Base-by-base conservation (phyloP, 92 coral and sea anemone genomes). In the Isaurus tuberculatus region DNA sequence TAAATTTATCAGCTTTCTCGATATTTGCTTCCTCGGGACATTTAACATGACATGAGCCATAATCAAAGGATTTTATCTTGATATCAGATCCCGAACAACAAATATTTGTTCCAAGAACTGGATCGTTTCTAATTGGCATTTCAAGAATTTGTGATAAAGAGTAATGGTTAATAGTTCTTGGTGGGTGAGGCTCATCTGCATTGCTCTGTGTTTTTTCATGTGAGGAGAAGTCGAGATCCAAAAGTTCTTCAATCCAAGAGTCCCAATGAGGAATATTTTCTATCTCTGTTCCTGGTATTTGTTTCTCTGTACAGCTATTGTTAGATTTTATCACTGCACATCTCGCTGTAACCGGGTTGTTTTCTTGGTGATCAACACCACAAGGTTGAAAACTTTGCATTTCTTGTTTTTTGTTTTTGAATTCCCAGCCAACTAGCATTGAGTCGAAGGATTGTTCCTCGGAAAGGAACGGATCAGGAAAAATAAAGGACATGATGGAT, bases 1-100 rank as follows among this genome's bases (percentile, higher is more conserved):
- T 19, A 7, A 22, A 55, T n/a, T 55, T 55, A 55, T 3, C 28
- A 55, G 44, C 9, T 14, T 33, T 14, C 22, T 8, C 32, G 5
- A 14, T 15, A 10, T 72, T 43, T 43, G 60, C 37, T 5, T 30
- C 31, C 31, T 42, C 78, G n/a, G 57, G 25, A 43, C 49, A 57
- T 36, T 65, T 14, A 37, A 43, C 33, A 23, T 14, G 20, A 23
- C 51, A 60, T 13, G 65, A 42, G 51, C 36, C 22, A 17, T 57
- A 57, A 42, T 58, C 70, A 20, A 77, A 36, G 3, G 82, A 23
- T 25, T 77, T 67, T 2, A 77, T 19, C 70, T 77, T 77, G 26
- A 77, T 58, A 32, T 77, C 82, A 58, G 65, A 60, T 13, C 82
- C 82, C 49, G 82, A 77, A 65, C 82, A 77, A 60, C 70, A 77